Conservation (phyloP, 2,113 vertebrate genomes). For the Pithys albifrons region DNA sequence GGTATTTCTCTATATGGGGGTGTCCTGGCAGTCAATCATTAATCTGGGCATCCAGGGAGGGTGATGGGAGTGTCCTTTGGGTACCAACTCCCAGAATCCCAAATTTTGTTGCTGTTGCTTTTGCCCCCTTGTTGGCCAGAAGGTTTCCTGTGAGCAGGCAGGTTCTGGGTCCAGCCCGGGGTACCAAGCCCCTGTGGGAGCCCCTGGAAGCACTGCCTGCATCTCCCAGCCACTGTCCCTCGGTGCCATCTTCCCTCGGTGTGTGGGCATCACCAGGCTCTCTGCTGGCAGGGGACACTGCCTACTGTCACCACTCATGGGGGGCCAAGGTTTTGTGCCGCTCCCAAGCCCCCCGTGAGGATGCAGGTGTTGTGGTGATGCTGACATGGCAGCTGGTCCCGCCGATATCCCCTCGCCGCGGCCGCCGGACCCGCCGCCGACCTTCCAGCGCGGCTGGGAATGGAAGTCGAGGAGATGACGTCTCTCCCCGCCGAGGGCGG, state of each 20-base stretch:
- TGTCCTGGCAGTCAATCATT: neutral
- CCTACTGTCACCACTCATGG: rapidly evolving
- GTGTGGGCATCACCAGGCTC: neutral
- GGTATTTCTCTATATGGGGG: rapidly evolving
- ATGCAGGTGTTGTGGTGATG: rapidly evolving
- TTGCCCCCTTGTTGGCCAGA: neutral
- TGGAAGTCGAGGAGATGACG: constrained; percentile 67
- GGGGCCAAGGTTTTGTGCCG: rapidly evolving
- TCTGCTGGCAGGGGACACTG: neutral
- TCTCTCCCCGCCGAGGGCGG: neutral
- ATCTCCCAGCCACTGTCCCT: rapidly evolving
- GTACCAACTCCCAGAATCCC: rapidly evolving
- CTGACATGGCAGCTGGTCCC: neutral
- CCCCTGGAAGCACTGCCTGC: rapidly evolving
- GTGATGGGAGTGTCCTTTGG: rapidly evolving
- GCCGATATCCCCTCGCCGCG: neutral
- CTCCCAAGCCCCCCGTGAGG: neutral
- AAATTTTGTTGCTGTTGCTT: rapidly evolving
- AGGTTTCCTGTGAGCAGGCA: neutral
- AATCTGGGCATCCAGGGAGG: neutral
- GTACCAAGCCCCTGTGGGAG: neutral
- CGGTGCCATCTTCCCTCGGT: rapidly evolving
- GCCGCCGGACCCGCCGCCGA: neutral
- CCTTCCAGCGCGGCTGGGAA: constrained; percentile 36
- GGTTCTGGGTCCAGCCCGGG: neutral